Conservation (phyloP, 2,888 invertebrate species). For the Matsumyia berberina region DNA sequence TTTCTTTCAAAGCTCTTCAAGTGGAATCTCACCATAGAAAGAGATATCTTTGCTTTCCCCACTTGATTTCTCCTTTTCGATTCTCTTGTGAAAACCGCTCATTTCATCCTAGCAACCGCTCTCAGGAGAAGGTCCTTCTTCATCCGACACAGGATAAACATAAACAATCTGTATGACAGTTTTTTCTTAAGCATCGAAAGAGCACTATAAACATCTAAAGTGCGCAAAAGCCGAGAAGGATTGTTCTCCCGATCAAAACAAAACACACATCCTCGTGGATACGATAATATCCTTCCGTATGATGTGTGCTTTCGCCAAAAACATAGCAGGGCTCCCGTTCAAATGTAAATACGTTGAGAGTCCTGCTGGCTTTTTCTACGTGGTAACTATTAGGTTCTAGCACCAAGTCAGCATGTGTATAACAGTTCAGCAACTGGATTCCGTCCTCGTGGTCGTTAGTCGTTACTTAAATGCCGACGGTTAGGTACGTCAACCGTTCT, state of each 20-base stretch:
- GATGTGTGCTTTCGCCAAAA: slow-evolving; percentile 47
- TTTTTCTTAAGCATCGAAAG: slow-evolving; percentile 27
- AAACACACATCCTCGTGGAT: slow-evolving; percentile 11
- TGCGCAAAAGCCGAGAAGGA: slow-evolving; percentile 46
- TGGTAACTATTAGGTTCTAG: slow-evolving; percentile 2
- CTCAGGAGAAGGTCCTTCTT: background rate
- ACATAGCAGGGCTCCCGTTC: slow-evolving; percentile 8
- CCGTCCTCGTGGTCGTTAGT: slow-evolving; percentile 71
- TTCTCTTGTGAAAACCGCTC: slow-evolving; percentile 19
- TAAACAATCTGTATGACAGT: slow-evolving; percentile 71
- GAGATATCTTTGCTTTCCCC: slow-evolving; percentile 23
- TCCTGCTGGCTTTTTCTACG: background rate
- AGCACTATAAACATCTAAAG: slow-evolving; percentile 28
- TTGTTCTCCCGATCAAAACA: slow-evolving; percentile 34
- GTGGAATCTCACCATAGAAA: slow-evolving; percentile 34
- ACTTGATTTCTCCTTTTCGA: background rate
- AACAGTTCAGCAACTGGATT: slow-evolving; percentile 54
- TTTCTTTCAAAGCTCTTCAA: slow-evolving; percentile 5
- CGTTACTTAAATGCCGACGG: slow-evolving; percentile 61
- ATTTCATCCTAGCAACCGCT: slow-evolving; percentile 13
- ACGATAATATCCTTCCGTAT: background rate
- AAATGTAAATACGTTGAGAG: slow-evolving; percentile 67
- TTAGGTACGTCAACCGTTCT: slow-evolving; percentile 47
- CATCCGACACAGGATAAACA: slow-evolving; percentile 29
- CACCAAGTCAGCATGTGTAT: slow-evolving; percentile 23